These are phyloP conservation scores for Callionymus lyra DNA, from an alignment of 2,113 vertebrate genomes.

Conservation along the genomic window DNA sequence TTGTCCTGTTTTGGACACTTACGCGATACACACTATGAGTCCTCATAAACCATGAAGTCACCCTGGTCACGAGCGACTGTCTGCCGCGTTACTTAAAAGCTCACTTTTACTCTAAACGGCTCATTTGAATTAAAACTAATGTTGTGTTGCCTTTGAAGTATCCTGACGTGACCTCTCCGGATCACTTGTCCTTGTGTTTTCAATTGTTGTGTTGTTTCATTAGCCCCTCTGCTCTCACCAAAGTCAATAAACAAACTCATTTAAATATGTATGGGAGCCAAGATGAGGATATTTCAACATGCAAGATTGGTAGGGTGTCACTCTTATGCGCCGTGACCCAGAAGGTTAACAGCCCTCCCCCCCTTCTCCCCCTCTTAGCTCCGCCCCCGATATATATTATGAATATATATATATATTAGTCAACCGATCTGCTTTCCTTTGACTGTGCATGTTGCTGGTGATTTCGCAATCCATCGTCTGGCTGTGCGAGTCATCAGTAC, in stretches of 20 bases:
- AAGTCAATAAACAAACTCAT: slow-evolving; percentile 55
- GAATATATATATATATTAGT: no score
- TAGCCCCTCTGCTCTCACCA: slow-evolving; percentile 29
- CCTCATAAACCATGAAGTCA: no score
- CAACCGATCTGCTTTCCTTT: no score
- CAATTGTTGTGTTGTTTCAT: slow-evolving; percentile 38
- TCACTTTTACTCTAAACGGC: no score
- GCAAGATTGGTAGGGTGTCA: slow-evolving; percentile 35
- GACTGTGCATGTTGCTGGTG: no score
- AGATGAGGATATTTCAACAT: slow-evolving; percentile 49
- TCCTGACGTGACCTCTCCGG: slow-evolving; percentile 6
- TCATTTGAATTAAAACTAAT: no score
- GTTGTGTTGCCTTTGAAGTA: background rate
- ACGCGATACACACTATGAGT: no score
- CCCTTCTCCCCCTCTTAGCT: slow-evolving; percentile 6
- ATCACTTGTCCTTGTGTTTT: slow-evolving; percentile 23
- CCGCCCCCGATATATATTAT: background rate
- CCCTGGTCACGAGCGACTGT: no score
- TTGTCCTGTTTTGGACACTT: no score
- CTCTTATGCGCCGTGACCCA: slow-evolving; percentile 24
- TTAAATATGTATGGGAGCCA: slow-evolving; percentile 29
- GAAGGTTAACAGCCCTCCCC: slow-evolving; percentile 26
- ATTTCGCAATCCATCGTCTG: no score
- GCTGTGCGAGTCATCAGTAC: slow-evolving; percentile 14
- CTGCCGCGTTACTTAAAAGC: no score